Percentiles rank a stretch among this genome's conserved stretches.
Evolutionary conservation across 2,797 vertebrate genomes (phyloP).

Genomic region (Chelidonichthys spinosus): DNA sequence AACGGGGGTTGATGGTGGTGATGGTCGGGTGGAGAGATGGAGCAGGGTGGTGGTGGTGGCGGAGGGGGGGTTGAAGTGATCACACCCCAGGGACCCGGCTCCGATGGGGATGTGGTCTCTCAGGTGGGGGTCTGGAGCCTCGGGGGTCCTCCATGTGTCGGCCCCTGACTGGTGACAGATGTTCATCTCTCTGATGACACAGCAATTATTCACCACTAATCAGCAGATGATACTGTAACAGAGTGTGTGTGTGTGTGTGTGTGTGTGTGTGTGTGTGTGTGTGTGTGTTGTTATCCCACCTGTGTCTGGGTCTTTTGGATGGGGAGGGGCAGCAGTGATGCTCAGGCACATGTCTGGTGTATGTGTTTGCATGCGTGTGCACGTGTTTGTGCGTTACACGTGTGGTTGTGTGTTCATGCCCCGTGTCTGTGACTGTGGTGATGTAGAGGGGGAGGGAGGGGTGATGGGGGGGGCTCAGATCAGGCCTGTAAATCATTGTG

Average conservation of each 20-base stretch:
- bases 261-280: constrained; percentile 12
- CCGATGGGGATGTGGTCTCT: constrained; percentile 33
- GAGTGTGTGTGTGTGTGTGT: constrained; percentile 11
- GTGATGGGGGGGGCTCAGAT: constrained; percentile 28
- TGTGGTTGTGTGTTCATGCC: not conserved
- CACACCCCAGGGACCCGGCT: constrained; percentile 48
- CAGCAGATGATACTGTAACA: constrained; percentile 59
- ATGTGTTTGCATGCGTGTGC: not conserved
- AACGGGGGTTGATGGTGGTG: not conserved
- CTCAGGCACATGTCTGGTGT: not conserved
- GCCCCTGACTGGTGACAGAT: constrained; percentile 60
- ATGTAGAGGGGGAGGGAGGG: constrained; percentile 25
- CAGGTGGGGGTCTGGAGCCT: constrained; percentile 36
- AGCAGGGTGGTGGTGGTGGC: constrained; percentile 10
- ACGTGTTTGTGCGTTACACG: not conserved
- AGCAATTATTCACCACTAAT: constrained; percentile 42
- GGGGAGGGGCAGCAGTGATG: not conserved
- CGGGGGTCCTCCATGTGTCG: constrained; percentile 41
- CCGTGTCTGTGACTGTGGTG: constrained; percentile 24
- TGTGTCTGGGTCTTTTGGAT: constrained; percentile 21
- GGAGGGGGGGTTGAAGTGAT: constrained; percentile 28
- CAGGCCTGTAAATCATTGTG: constrained; percentile 71
- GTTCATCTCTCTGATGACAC: constrained; percentile 43
- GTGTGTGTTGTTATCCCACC: constrained; percentile 43
- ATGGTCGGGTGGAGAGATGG: not conserved